These are phyloP conservation scores for Yponomeuta malinellus DNA, from an alignment of 2,888 invertebrate species.

Conservation along the genomic window DNA sequence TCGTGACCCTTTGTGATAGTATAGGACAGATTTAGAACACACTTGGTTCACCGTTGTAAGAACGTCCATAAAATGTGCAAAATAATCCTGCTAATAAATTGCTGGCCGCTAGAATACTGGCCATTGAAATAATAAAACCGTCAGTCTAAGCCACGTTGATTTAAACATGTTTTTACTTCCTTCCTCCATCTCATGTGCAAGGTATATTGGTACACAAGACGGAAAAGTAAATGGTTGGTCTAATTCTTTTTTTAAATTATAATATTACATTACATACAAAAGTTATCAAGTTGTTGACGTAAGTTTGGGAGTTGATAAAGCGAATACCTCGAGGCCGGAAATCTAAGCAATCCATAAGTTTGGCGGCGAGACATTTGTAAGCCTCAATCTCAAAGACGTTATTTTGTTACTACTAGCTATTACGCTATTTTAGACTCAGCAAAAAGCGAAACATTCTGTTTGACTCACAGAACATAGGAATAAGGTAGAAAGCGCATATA, in stretches of 20 bases:
- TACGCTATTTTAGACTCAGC: too few species aligned
- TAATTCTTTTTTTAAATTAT: constrained; percentile 1
- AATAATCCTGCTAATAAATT: constrained; percentile 1
- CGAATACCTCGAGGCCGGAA: not conserved
- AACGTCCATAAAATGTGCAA: not conserved
- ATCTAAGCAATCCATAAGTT: not conserved
- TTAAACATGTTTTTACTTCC: constrained; percentile 7
- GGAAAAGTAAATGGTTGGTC: not conserved
- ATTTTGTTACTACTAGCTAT: too few species aligned
- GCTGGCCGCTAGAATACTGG: constrained; percentile 4
- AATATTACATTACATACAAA: not conserved
- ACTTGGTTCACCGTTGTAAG: too few species aligned
- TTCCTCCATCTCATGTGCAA: not conserved
- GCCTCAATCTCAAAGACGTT: too few species aligned
- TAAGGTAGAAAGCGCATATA: too few species aligned
- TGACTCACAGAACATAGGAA: too few species aligned
- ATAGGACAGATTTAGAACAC: too few species aligned
- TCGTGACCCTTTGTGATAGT: too few species aligned
- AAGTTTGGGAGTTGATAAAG: not conserved
- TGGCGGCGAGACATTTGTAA: not conserved
- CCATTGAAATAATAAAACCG: constrained; percentile 13
- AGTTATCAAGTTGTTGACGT: not conserved
- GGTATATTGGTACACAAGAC: not conserved
- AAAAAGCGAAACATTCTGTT: too few species aligned
- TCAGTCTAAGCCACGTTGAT: constrained; percentile 11